Conservation (phyloP, 2,888 invertebrate genomes). For the Athalia circularis region DNA sequence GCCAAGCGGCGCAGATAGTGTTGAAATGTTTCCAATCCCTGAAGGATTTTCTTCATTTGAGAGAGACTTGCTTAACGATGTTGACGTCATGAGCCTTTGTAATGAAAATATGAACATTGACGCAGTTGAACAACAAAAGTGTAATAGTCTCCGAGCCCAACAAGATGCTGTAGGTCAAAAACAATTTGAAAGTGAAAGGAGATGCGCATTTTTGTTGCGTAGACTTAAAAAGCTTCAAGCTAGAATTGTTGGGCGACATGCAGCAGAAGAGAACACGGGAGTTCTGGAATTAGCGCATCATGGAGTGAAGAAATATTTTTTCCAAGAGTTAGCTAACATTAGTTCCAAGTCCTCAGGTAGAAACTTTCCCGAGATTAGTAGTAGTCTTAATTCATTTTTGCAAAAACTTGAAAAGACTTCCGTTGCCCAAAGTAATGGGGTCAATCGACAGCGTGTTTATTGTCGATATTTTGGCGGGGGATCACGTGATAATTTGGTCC, state of each 20-base stretch:
- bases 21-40: slow-evolving; percentile 68
- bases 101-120: slow-evolving; percentile 66
- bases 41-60: slow-evolving; percentile 68
- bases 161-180: slow-evolving; percentile 69
- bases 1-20: slow-evolving; percentile 54
- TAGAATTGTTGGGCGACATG: slow-evolving; percentile 84
- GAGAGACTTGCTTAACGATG: slow-evolving; percentile 68
- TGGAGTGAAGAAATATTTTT: slow-evolving; percentile 72
- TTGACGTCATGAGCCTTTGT: slow-evolving; percentile 68
- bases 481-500: slow-evolving; percentile 68
- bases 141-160: slow-evolving; percentile 58
- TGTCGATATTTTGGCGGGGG: slow-evolving; percentile 77
- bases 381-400: slow-evolving; percentile 66
- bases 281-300: slow-evolving; percentile 86
- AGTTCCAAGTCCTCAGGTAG: slow-evolving; percentile 61
- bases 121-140: slow-evolving; percentile 48
- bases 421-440: slow-evolving; percentile 69
- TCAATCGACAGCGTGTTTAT: slow-evolving; percentile 65
- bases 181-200: slow-evolving; percentile 81
- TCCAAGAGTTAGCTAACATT: slow-evolving; percentile 68
- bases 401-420: slow-evolving; percentile 70
- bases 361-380: slow-evolving; percentile 68
- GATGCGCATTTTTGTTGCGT: slow-evolving; percentile 83
- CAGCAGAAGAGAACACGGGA: slow-evolving; percentile 86
- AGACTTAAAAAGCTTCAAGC: slow-evolving; percentile 87